Percentiles rank a stretch among this genome's conserved stretches.
Conservation (phyloP, 2,888 invertebrate genomes). For the Ecliptopera silaceata region DNA sequence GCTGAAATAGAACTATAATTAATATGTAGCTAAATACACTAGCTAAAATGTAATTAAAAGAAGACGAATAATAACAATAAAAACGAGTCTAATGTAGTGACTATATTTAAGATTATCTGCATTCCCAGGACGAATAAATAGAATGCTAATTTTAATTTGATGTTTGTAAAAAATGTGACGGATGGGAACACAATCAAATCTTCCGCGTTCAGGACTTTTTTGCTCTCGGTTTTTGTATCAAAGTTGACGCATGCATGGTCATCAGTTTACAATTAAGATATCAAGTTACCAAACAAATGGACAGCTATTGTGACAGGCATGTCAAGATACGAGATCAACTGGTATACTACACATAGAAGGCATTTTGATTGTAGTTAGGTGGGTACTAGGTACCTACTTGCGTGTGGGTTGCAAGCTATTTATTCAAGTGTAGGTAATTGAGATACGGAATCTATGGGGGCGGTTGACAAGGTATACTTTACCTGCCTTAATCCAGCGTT, state of each 20-base stretch:
- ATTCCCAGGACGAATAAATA: constrained; percentile 34
- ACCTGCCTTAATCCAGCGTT: background rate
- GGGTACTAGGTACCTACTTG: constrained; percentile 32
- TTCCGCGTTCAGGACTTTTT: constrained; percentile 51
- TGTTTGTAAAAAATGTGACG: constrained; percentile 37
- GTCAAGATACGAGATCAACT: constrained; percentile 65
- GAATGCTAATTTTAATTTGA: constrained; percentile 35
- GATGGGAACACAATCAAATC: constrained; percentile 42
- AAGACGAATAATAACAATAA: too few relatives aligned
- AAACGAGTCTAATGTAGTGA: too few relatives aligned
- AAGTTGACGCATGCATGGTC: constrained; percentile 48
- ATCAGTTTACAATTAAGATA: constrained; percentile 68
- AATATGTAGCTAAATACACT: too few relatives aligned
- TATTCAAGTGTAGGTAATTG: constrained; percentile 42
- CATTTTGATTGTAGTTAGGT: constrained; percentile 32
- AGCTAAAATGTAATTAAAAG: too few relatives aligned
- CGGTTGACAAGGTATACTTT: constrained; percentile 23
- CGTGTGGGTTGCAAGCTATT: constrained; percentile 35
- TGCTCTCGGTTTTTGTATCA: constrained; percentile 39
- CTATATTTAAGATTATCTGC: constrained; percentile 5
- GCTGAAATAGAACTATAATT: background rate
- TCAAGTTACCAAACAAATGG: constrained; percentile 55
- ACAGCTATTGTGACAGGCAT: constrained; percentile 57
- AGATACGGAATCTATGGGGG: constrained; percentile 36
- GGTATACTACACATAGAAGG: constrained; percentile 2